These are phyloP conservation scores for Bruchidius siliquastri DNA, from an alignment of 2,888 invertebrate species.

Conservation along the genomic window DNA sequence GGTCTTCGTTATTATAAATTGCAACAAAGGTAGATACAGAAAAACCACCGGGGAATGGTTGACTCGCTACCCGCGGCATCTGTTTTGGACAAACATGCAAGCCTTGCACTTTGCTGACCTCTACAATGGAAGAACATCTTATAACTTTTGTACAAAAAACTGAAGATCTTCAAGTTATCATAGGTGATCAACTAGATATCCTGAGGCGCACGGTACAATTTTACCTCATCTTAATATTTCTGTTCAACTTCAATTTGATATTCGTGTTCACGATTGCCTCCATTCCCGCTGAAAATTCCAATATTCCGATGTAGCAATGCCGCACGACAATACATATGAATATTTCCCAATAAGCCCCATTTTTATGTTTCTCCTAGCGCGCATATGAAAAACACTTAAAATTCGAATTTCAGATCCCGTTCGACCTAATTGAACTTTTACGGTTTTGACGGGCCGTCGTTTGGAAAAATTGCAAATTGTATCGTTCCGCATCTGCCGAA, in stretches of 20 bases:
- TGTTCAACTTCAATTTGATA: constrained; percentile 13
- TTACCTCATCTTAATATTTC: constrained; percentile 6
- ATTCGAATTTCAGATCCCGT: background rate
- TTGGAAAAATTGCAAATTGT: background rate
- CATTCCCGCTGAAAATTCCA: constrained; percentile 12
- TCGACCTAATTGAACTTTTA: background rate
- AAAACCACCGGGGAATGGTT: too few species aligned
- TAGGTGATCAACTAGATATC: too few species aligned
- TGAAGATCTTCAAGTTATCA: too few species aligned
- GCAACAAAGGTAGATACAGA: too few species aligned
- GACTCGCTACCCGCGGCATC: too few species aligned
- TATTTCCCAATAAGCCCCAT: background rate
- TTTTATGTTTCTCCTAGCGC: background rate
- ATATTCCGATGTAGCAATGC: constrained; percentile 6
- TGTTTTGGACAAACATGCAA: too few species aligned
- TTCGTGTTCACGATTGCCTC: constrained; percentile 9
- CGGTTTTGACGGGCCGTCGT: background rate
- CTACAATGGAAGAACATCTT: too few species aligned
- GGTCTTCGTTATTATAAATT: too few species aligned
- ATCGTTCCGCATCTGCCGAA: background rate
- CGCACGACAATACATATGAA: background rate
- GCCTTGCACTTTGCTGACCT: too few species aligned
- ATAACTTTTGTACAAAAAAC: too few species aligned
- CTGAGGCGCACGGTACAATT: too few species aligned
- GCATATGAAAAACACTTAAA: background rate